Base-by-base conservation (phyloP, 2,113 vertebrate species). In the Mohoua ochrocephala region DNA sequence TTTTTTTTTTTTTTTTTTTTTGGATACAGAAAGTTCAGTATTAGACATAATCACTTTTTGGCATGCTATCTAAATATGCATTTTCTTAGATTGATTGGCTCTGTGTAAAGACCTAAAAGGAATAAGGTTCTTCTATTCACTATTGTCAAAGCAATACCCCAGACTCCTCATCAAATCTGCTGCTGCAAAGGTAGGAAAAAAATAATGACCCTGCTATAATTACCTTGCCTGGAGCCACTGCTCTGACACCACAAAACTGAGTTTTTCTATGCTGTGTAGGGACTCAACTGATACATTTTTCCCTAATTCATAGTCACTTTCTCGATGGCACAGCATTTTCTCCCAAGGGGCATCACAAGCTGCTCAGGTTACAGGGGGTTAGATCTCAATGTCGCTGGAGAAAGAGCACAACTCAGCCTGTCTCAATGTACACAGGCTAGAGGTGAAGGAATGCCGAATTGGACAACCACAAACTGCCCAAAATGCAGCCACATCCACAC, bases 81-180 rank as follows among this genome's bases (percentile, higher is more conserved):
- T 90, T 96, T 91, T 91, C 67, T 94, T 87, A 87, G 67, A 84
- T 20, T 85, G 81, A 94, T 63, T 85, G 5, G 31, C 26, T 91
- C 50, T 73, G 11, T 33, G 26, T 44, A 91, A 93, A 82, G 45
- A 56, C 65, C 57, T 82, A 69, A 54, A 77, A 87, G 61, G 77
- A 94, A 93, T 76, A 93, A 94, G 50, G 87, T 87, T 73, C 74
- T 56, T 13, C 84, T 82, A 91, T 96, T 96, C 91, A 93, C 63
- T 53, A 47, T 83, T 93, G 74, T 96, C 93, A 96, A 89, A 93
- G 70, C 71, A 95, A 96, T 96, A 85, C 78, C 87, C 70, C 57
- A 90, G 91, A 91, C 50, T 90, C 81, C 77, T 73, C 89, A 93
- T 71, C 89, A 96, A 96, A 94, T 85, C 60, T 88, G 42, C 70